Conservation (phyloP, 53 echinoderm and acorn worm species). For the Hippasteria phrygiana region DNA sequence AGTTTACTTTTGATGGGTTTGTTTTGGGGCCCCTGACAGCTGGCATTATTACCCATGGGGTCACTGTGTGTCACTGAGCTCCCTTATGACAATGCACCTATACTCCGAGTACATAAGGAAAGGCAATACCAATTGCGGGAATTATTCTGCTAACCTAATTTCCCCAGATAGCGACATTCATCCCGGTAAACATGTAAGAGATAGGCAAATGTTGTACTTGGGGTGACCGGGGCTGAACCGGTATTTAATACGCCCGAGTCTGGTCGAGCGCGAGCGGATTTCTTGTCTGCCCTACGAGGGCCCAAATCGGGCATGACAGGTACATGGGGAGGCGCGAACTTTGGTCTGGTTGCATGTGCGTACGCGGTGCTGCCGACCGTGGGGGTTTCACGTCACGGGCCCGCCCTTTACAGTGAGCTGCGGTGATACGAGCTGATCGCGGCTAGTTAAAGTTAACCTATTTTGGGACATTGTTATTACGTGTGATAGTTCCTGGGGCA, state of each 20-base stretch:
- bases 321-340: conserved; percentile 28
- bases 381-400: neutral
- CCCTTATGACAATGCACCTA: conserved; percentile 33
- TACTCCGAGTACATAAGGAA: neutral
- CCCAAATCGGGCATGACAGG: conserved; percentile 34
- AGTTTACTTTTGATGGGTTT: neutral
- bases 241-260: neutral
- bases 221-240: conserved; percentile 21
- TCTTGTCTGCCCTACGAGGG: conserved; percentile 17
- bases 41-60: neutral
- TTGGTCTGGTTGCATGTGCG: conserved; percentile 2
- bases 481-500: neutral
- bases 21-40: neutral
- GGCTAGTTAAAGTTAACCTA: neutral
- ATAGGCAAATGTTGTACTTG: conserved; percentile 58
- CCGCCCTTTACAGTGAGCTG: neutral
- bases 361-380: neutral
- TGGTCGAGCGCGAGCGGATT: conserved; percentile 1
- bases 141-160: conserved; percentile 54
- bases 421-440: neutral
- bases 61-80: conserved; percentile 1
- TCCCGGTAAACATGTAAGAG: conserved; percentile 58
- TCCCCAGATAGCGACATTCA: conserved; percentile 40
- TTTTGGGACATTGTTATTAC: neutral
- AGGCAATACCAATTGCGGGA: conserved; percentile 32